Base-by-base conservation (phyloP, 2,888 invertebrate species). In the Sarcophaga variegata region DNA sequence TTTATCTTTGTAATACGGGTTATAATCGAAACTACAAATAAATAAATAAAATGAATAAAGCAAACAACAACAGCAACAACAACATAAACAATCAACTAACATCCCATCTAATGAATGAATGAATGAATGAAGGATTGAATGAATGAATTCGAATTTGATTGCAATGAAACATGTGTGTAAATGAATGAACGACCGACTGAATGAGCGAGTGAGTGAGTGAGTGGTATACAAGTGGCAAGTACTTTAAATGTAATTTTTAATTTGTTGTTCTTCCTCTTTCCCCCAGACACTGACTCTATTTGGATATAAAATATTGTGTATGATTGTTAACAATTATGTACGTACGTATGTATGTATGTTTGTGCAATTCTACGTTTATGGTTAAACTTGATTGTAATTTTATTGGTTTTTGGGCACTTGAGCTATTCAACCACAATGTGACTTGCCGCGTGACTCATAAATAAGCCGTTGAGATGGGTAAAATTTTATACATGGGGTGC, bases 1-100 rank as follows among this genome's bases (percentile, higher is more conserved):
- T 78, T 78, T 78, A 72, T 78, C 71, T 78, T 72, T 83, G 62
- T 72, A 72, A 62, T 72, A 78, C 72, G 77, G 66, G 64, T 72
- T 66, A 72, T 77, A 83, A 83, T 67, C 81, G 49, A 70, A 75
- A 81, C 49, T 12, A 62, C 62, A 72, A 59, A 80, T 22, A 72
- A 67, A 67, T 47, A 4, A 64, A 70, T 70, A 54, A 70, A 37
- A 70, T 25, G 54, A 64, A 71, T 63, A 37, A 22, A 72, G 37
- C 37, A 60, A 59, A 27, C 20, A 70, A 67, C 54, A 59, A 27
- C 14, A 70, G 63, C 45, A 54, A 54, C 54, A 54, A 5, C 64
- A 17, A 27, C 27, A 66, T 14, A 25, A 27, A 27, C 11, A 66
- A 14, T 0, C 64, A 66, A 12, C 12, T 60, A 66, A 74, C 54